Base-by-base conservation (phyloP, 2,797 vertebrate genomes). In the Helostoma temminkii region DNA sequence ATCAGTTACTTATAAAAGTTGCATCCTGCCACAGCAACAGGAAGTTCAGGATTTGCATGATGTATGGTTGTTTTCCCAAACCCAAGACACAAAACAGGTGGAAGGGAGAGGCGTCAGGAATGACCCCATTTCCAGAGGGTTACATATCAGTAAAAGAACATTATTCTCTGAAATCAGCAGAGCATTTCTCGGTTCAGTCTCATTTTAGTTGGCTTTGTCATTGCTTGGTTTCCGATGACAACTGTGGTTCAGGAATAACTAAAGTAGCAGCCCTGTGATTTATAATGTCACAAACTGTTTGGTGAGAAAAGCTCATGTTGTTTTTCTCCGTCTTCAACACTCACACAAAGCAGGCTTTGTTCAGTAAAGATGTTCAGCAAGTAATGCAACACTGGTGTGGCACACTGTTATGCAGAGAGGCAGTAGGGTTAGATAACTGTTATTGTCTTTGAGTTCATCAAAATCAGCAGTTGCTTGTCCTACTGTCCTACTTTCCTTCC, bases 71-170 rank as follows among this genome's bases (percentile, higher is more conserved):
- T 74, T 59, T 49, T 16, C 11, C 45, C 2, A 12, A 57, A 45
- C n/a, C n/a, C 16, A 34, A 21, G 37, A 55, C 47, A 32, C 4
- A 0, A n/a, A n/a, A 66, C 76, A 74, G 70, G 73, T 74, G 43
- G 48, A 25, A 30, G 28, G 28, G 28, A 46, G 50, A 30, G 37
- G 37, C 73, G 52, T 58, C 34, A 1, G 21, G 45, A 10, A 28
- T 49, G 79, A 80, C 73, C 79, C 50, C 68, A 45, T 54, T 76
- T 70, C 41, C 10, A 34, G 14, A 42, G 41, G 6, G 54, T 16
- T 22, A 42, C 50, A 42, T 58, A 77, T 76, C 61, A 43, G 16
- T 48, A 32, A 46, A 53, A 45, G 26, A 3, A 6, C 28, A 49
- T 34, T 39, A 43, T 18, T 54, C 19, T 18, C 14, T 25, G 56